Evolutionary conservation across 2,113 vertebrate genomes (phyloP).

Genomic region (Tachuris rubrigastra): DNA sequence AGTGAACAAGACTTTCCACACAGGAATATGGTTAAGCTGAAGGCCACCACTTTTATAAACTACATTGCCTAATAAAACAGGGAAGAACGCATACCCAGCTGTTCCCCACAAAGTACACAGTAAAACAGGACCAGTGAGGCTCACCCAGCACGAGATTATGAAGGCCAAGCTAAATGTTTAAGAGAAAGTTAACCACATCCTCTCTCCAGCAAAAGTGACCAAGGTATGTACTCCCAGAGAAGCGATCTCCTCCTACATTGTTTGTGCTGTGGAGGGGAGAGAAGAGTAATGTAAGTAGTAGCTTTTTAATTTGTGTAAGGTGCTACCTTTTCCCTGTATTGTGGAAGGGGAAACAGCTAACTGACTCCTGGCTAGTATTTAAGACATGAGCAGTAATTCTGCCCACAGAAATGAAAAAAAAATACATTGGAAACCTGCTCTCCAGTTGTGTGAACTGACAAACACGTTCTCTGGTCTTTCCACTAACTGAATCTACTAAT

Average conservation of each 20-base stretch:
- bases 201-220: not conserved
- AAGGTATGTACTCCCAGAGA: not conserved
- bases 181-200: slow-evolving; percentile 10
- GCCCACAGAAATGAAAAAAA: slow-evolving; percentile 7
- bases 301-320: not conserved
- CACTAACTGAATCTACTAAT: not conserved
- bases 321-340: not conserved
- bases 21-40: slow-evolving; percentile 35
- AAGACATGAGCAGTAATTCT: not conserved
- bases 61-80: slow-evolving; percentile 52
- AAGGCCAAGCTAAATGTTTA: slow-evolving; percentile 55
- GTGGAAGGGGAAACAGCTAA: not conserved
- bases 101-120: slow-evolving; percentile 25
- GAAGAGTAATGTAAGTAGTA: not conserved
- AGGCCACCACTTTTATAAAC: slow-evolving; percentile 30
- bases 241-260: not conserved
- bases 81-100: slow-evolving; percentile 32
- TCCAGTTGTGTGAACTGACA: not conserved
- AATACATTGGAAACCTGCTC: not conserved
- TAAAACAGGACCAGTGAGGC: slow-evolving; percentile 49
- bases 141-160: not conserved
- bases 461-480: slow-evolving; percentile 32
- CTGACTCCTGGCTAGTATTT: not conserved
- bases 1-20: slow-evolving; percentile 57
- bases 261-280: not conserved